Base-by-base conservation (phyloP, 2,888 invertebrate species). In the Nymphalis urticae region DNA sequence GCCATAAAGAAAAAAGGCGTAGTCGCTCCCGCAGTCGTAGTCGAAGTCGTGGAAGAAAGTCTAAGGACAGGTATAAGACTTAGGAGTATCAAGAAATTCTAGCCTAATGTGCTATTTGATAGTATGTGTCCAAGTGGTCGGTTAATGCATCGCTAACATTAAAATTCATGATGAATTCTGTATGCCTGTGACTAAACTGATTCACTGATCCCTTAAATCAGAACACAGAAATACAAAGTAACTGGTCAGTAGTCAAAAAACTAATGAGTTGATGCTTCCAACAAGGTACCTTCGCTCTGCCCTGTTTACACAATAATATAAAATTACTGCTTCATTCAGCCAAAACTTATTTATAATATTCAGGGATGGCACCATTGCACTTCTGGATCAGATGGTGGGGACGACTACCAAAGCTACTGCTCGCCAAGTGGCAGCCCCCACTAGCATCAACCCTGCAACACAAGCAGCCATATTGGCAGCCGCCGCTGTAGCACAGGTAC, bases 391-490 rank as follows among this genome's bases (percentile, higher is more conserved):
- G 78, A 93, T 93, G 93, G 93, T 93, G 76, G 93, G 93, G 68
- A 93, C 93, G 0, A 93, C 93, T 0, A 93, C 93, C 0, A 93
- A 93, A 73, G 90, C 90, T 1, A 92, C 90, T 0, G 85, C 92
- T 62, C 83, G 93, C 47, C 82, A 83, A 69, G 83, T 86, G 74
- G 77, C 85, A 74, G 80, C 84, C 80, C 82, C 89, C 72, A 80
- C 90, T 68, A 64, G 89, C 78, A 80, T 93, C 81, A 83, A 88
- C 77, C 87, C 91, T 0, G 93, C 94, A 64, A 91, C 94, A 1
- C 93, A 94, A 36, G 94, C 94, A 0, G 94, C 94, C 56, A 93
- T 94, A 62, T 86, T 93, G 0, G 94, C 94, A 8, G 94, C 94
- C 7, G 94, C 94, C 1, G 94, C 94, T 48, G 94, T 94, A 6